Conservation (phyloP, 2,888 invertebrate genomes). For the Eupithecia pulchellata region DNA sequence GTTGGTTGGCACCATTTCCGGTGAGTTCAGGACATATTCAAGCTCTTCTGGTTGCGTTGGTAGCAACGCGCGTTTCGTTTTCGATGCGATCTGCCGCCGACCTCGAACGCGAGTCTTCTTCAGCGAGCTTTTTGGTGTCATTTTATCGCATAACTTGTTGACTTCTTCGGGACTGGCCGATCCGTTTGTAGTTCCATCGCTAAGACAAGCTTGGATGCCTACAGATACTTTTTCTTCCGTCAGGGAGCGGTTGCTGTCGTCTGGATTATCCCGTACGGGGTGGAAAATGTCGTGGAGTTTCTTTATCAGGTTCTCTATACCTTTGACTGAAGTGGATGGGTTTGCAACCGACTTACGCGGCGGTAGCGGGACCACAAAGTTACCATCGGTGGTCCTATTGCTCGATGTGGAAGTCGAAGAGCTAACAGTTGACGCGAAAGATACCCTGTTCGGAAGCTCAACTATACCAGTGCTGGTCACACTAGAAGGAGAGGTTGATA, state of each 20-base stretch:
- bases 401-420: constrained; percentile 75
- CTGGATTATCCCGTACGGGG: constrained; percentile 68
- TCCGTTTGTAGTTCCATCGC: constrained; percentile 71
- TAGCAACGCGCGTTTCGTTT: constrained; percentile 75
- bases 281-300: constrained; percentile 78
- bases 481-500: constrained; percentile 78
- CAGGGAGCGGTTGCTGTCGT: constrained; percentile 64
- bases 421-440: constrained; percentile 76
- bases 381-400: constrained; percentile 79
- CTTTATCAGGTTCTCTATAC: constrained; percentile 74
- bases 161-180: constrained; percentile 78
- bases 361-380: constrained; percentile 80
- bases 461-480: constrained; percentile 77
- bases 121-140: constrained; percentile 83
- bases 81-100: constrained; percentile 72
- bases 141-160: constrained; percentile 66
- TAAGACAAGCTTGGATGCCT: constrained; percentile 71
- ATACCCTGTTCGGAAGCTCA: constrained; percentile 73
- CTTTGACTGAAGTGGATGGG: constrained; percentile 74
- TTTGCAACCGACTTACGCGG: constrained; percentile 75
- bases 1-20: constrained; percentile 79
- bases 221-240: constrained; percentile 75
- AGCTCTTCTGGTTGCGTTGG: constrained; percentile 78
- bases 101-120: constrained; percentile 79
- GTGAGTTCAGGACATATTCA: constrained; percentile 79